Evolutionary conservation across 1,140 invertebrate species (phyloP), one percentile per base, ranked within the genome.

Genomic region (Lordiphosa stackelbergi): DNA sequence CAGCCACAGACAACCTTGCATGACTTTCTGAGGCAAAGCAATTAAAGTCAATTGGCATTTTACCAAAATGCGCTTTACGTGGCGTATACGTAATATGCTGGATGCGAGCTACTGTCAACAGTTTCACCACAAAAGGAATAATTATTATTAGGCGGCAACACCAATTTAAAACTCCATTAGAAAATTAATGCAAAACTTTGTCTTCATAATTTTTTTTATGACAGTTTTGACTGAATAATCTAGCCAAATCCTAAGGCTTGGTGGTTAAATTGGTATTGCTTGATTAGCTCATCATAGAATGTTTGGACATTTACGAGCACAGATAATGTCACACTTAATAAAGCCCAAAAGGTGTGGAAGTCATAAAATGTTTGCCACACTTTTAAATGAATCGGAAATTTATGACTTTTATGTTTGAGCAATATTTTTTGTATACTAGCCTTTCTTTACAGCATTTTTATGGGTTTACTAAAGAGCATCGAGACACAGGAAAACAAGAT

Each of bases 11-110:
- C 28, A 54, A 57, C 37, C 36, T 16, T 65, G 61, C 58, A 66
- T 73, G 74, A 74, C 61, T 71, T 74, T 78, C 66, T 45, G 57
- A 62, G 74, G 55, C 72, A 41, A 53, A 64, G 75, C 69, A 83
- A 77, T 81, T 81, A 81, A 81, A 81, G 77, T 75, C 72, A 83
- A 81, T 83, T 81, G 72, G 68, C 60, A 77, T 64, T 83, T 71
- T 83, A 73, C 59, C 68, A 77, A 81, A 81, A 81, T 72, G 58
- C 56, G 68, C 64, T 62, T 47, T 53, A 60, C 68, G 64, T 72
- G 59, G 63, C 77, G 68, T 83, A 83, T 83, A 75, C 64, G 71
- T 83, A 83, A 75, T 83, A 59, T 37, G 70, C 55, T 66, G 35
- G 35, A 36, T n/a, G 63, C 62, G 19, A 28, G 28, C 3, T 28